phyloP scores from a whole-genome alignment of 2,888 invertebrate species.

The Limnephilus lunatus region DNA sequence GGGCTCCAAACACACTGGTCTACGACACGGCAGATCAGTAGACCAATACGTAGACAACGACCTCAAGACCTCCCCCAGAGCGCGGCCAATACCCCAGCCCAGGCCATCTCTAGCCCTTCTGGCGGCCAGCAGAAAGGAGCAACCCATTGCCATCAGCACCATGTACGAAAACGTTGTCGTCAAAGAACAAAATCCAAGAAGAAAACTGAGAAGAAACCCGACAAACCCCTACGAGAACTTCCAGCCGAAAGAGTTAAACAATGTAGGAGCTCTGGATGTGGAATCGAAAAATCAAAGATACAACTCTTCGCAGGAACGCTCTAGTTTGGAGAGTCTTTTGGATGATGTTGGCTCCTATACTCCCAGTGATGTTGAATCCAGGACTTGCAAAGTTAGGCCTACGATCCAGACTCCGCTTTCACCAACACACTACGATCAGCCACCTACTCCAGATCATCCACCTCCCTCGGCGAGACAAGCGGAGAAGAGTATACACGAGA shows the following conservation, averaged over 20 bases:
- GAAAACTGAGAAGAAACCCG: conserved; percentile 81
- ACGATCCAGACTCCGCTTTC: conserved; percentile 83
- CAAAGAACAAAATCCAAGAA: conserved; percentile 84
- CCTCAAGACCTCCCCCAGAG: conserved; percentile 74
- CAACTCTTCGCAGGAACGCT: conserved; percentile 76
- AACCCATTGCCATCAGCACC: conserved; percentile 85
- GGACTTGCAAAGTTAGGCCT: conserved; percentile 72
- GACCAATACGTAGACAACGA: conserved; percentile 88
- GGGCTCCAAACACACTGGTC: conserved; percentile 76
- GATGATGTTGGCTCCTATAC: conserved; percentile 76
- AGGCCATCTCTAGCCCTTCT: conserved; percentile 71
- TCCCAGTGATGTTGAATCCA: conserved; percentile 74
- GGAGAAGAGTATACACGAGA: conserved; percentile 91
- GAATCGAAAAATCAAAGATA: conserved; percentile 69
- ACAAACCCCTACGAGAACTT: conserved; percentile 79
- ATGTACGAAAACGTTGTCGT: conserved; percentile 85
- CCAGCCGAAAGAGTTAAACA: conserved; percentile 75
- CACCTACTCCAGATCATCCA: conserved; percentile 95
- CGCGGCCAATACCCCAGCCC: conserved; percentile 74
- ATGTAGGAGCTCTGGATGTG: conserved; percentile 69
- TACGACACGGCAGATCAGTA: conserved; percentile 85
- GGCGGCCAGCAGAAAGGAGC: conserved; percentile 73
- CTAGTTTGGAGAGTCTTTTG: conserved; percentile 80
- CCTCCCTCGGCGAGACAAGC: conserved; percentile 94
- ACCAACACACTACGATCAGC: conserved; percentile 93